phyloP scores from a whole-genome alignment of 2,113 vertebrate species.

The Andinoacara biseriatus region DNA sequence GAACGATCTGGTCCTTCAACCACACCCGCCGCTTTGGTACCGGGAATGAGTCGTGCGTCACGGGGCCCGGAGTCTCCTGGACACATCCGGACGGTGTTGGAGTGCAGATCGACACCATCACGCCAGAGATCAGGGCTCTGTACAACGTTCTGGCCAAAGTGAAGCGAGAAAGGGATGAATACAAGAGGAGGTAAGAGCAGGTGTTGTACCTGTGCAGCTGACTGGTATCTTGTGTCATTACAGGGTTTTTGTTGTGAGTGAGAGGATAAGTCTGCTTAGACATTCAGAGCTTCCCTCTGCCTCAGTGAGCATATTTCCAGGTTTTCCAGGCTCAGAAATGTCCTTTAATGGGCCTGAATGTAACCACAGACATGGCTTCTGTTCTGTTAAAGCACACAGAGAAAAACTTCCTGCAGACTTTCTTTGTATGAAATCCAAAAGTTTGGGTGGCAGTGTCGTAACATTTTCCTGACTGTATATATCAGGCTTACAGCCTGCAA shows the following conservation, averaged over 20 bases:
- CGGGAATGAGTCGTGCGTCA: slow-evolving; percentile 78
- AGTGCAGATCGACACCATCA: slow-evolving; percentile 85
- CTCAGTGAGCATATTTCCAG: background rate
- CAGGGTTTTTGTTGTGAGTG: background rate
- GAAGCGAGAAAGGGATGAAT: slow-evolving; percentile 83
- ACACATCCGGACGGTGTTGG: slow-evolving; percentile 79
- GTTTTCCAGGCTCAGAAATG: background rate
- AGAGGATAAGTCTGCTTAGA: background rate
- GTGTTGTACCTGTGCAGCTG: background rate
- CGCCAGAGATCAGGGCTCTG: slow-evolving; percentile 83
- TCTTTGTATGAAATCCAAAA: too few relatives aligned
- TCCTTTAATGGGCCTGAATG: background rate
- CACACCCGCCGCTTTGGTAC: slow-evolving; percentile 78
- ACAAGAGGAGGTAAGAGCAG: slow-evolving; percentile 78
- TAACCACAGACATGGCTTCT: background rate
- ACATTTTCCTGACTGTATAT: too few relatives aligned
- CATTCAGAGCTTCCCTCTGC: background rate
- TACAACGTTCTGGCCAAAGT: slow-evolving; percentile 86
- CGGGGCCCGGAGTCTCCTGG: slow-evolving; percentile 79
- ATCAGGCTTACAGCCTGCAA: too few relatives aligned
- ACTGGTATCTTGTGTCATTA: background rate
- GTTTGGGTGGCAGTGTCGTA: too few relatives aligned
- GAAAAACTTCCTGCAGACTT: too few relatives aligned
- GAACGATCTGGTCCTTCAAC: slow-evolving; percentile 86
- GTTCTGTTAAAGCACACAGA: too few relatives aligned